A percentile compares a stretch with the other conserved stretches of the same genome.
phyloP scores from a whole-genome alignment of 23 tunicate species.

The Halocynthia aurantium region DNA sequence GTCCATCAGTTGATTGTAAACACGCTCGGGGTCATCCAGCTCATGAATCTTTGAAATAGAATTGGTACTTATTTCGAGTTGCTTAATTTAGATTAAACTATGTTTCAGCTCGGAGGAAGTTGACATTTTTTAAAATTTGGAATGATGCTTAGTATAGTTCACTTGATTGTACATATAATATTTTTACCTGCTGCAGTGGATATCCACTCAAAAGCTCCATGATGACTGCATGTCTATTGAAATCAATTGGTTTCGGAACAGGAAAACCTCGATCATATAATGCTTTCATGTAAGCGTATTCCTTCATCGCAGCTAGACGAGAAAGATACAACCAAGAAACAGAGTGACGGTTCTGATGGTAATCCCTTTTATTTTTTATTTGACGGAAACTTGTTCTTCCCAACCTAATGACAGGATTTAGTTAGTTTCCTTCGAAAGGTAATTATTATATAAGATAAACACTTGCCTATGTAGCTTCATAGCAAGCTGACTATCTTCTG shows the following conservation, averaged over 20 bases:
- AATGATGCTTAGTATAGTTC: no score
- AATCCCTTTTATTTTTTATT: constrained; percentile 91
- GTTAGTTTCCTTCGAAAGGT: neutral
- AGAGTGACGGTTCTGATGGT: constrained; percentile 55
- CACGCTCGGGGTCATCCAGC: constrained; percentile 41
- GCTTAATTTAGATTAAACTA: neutral
- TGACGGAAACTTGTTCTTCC: constrained; percentile 92
- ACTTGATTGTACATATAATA: no score
- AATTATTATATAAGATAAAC: neutral
- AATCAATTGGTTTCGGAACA: constrained; percentile 89
- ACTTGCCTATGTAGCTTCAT: constrained; percentile 74
- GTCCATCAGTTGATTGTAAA: constrained; percentile 65
- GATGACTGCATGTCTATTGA: constrained; percentile 85
- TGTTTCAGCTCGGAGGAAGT: neutral
- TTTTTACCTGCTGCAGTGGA: constrained; percentile 77
- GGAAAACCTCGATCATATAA: constrained; percentile 80
- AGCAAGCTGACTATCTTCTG: constrained; percentile 65
- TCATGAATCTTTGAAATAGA: constrained; percentile 43
- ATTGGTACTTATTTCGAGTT: neutral
- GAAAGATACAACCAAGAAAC: constrained; percentile 89
- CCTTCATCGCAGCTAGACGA: constrained; percentile 82
- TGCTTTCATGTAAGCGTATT: constrained; percentile 91
- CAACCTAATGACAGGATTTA: constrained; percentile 35
- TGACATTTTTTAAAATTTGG: no score
- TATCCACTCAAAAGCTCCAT: constrained; percentile 87